Evolutionary conservation across 1,140 invertebrate species (phyloP), one percentile per base, ranked within the genome.

Genomic region (Penaeus indicus): DNA sequence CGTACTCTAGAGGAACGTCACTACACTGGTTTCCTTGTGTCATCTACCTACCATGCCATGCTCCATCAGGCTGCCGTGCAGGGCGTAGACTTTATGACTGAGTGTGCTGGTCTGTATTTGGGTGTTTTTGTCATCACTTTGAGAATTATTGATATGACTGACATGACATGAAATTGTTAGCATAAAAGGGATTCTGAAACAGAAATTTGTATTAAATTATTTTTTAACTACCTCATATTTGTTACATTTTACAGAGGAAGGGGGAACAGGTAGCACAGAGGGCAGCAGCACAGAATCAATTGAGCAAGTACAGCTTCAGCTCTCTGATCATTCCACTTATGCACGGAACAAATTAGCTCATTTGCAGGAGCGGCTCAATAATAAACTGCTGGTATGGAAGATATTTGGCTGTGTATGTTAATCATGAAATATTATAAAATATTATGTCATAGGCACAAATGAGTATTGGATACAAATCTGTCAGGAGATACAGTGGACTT

Each of bases 1-100:
- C 95, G 95, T 91, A 95, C 95, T 0, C 93, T 98, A 19, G 96
- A 98, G 92, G 95, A 97, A 84, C 96, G 97, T 92, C 96, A 97
- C 93, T 98, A 98, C 93, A 95, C 96, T 60, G 96, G 96, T 0
- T 98, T 98, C 92, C 93, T 98, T 67, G 94, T 97, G 16, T 97
- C 96, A 92, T 96, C 97, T 83, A 95, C 96, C 90, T 98, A 98
- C 92, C 96, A 96, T 91, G 95, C 95, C 91, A 95, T 97, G 92
- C 93, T 92, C 42, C 85, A 88, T 75, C 91, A 92, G 54, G 91
- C 91, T 72, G 92, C 92, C 42, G 90, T 96, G 78, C 94, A 94
- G 88, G 95, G 95, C 42, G 93, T 96, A 21, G 94, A 89, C 95
- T 94, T 85, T 95, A 96, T 93, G 95, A 95, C 92, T 61, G 94